These are phyloP conservation scores for Pseudoips prasinana DNA, from an alignment of 2,888 invertebrate genomes.

Conservation along the genomic window DNA sequence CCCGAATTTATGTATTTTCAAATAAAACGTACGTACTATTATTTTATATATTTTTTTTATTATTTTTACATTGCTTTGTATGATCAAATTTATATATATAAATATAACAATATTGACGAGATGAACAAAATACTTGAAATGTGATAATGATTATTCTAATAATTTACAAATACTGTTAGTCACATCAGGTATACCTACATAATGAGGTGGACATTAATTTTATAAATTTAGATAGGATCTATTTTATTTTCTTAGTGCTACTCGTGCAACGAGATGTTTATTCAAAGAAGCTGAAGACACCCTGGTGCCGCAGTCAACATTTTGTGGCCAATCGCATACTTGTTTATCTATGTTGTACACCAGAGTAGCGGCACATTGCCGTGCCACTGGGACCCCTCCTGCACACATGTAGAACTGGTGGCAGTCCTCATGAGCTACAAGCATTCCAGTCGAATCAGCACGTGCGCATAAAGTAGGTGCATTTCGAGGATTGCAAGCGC, in stretches of 20 bases:
- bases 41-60: no score
- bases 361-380: constrained; percentile 23
- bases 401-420: constrained; percentile 37
- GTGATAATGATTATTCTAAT: no score
- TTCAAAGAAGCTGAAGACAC: constrained; percentile 18
- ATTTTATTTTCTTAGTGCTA: constrained; percentile 18
- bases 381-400: constrained; percentile 27
- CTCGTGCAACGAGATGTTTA: constrained; percentile 24
- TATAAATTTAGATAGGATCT: no score
- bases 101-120: no score
- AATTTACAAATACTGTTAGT: no score
- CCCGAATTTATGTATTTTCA: no score
- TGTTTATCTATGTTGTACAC: constrained; percentile 31
- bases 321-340: constrained; percentile 34
- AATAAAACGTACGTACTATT: no score
- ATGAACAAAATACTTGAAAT: no score
- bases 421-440: constrained; percentile 42
- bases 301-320: constrained; percentile 29
- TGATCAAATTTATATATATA: no score
- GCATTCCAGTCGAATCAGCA: constrained; percentile 27
- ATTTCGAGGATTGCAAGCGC: constrained; percentile 34
- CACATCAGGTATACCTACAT: no score
- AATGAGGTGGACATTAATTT: no score
- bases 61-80: no score
- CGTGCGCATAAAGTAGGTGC: constrained; percentile 28